Percentiles rank a stretch among this genome's conserved stretches.
Evolutionary conservation across 2,113 vertebrate genomes (phyloP).

Genomic region (Machaerirhynchus nigripectus): DNA sequence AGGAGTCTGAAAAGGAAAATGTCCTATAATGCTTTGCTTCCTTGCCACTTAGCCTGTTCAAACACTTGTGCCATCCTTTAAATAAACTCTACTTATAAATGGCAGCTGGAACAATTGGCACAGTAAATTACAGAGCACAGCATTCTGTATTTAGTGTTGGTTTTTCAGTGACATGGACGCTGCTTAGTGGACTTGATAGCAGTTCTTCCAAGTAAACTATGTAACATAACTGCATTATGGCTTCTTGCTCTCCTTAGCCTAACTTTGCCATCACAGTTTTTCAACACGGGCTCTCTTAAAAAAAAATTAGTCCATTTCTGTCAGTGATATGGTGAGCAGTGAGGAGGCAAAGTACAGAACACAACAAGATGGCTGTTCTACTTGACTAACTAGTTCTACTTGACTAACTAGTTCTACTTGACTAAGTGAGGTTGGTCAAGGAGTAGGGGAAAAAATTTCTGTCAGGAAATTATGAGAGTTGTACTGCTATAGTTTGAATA

Average conservation of each 20-base stretch:
- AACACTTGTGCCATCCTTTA: background rate
- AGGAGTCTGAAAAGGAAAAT: background rate
- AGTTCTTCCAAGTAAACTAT: background rate
- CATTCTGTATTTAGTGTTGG: background rate
- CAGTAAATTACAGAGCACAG: background rate
- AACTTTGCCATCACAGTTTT: background rate
- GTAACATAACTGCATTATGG: background rate
- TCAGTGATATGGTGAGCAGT: background rate
- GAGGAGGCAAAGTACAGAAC: background rate
- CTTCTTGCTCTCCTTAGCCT: background rate
- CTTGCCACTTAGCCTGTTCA: background rate
- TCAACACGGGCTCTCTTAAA: background rate
- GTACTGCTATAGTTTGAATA: slow-evolving; percentile 3
- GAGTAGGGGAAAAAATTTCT: background rate
- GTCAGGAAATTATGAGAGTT: background rate
- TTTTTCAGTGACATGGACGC: background rate
- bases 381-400: background rate
- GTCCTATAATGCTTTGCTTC: background rate
- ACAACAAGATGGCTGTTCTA: background rate
- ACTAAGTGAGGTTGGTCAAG: background rate
- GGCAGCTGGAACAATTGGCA: background rate
- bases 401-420: background rate
- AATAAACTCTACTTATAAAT: background rate
- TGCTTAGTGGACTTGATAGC: background rate
- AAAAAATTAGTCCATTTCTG: background rate